Evolutionary conservation across 2,888 invertebrate genomes (phyloP).

Genomic region (Hanleya hanleyi): DNA sequence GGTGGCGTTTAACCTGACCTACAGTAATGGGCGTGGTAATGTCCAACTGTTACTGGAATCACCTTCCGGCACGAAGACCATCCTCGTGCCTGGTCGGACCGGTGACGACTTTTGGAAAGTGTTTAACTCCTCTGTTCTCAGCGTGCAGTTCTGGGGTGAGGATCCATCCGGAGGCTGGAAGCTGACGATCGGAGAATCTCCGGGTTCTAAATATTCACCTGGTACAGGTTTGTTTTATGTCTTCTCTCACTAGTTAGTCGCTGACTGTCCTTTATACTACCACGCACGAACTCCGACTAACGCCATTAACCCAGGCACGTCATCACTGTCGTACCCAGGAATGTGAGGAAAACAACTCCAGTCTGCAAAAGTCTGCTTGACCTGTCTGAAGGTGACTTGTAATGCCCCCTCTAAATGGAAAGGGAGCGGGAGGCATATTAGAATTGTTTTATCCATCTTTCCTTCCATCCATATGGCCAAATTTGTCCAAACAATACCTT

Average conservation of each 20-base stretch:
- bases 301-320: too few species aligned
- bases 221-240: constrained; percentile 8
- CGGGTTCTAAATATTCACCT: not conserved
- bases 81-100: not conserved
- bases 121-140: constrained; percentile 3
- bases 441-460: too few species aligned
- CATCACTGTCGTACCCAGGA: too few species aligned
- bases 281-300: too few species aligned
- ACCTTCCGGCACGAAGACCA: constrained; percentile 9
- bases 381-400: too few species aligned
- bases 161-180: constrained; percentile 10
- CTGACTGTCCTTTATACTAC: too few species aligned
- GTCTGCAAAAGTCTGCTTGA: too few species aligned
- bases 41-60: not conserved
- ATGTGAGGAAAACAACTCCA: too few species aligned
- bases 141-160: constrained; percentile 16
- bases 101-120: not conserved
- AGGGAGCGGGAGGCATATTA: too few species aligned
- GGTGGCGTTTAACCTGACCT: constrained; percentile 8
- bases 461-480: too few species aligned
- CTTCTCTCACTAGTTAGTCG: not conserved
- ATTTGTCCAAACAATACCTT: too few species aligned
- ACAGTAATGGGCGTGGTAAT: constrained; percentile 11
- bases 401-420: too few species aligned
- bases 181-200: not conserved